A percentile compares a stretch with the other conserved stretches of the same genome.
Evolutionary conservation across 2,113 vertebrate species (phyloP).

Genomic region (Argyrosomus japonicus): DNA sequence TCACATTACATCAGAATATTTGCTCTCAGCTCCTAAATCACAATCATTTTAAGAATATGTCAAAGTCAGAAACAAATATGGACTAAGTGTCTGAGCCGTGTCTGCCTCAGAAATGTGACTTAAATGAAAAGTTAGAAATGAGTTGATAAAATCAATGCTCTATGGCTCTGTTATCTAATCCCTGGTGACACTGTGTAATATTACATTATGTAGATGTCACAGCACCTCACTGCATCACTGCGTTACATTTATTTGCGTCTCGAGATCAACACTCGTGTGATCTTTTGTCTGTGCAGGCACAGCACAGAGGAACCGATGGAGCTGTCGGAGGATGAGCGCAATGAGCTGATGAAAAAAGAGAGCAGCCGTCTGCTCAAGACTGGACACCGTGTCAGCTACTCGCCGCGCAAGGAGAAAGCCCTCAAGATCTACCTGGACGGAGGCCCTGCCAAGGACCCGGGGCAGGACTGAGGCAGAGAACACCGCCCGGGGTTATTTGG

Average conservation of each 20-base stretch:
- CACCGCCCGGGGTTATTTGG: conserved; percentile 65
- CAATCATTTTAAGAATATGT: too few species aligned
- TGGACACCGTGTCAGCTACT: conserved; percentile 97
- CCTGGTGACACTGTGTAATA: too few species aligned
- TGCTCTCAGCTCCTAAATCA: too few species aligned
- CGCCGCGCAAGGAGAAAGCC: conserved; percentile 98
- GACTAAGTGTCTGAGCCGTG: too few species aligned
- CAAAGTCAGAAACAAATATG: too few species aligned
- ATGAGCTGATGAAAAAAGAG: conserved; percentile 98
- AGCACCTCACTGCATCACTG: background rate
- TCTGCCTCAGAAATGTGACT: too few species aligned
- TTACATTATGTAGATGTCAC: background rate
- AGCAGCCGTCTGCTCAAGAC: conserved; percentile 98
- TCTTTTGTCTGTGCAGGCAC: conserved; percentile 82
- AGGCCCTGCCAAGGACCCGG: conserved; percentile 93
- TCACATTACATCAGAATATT: too few species aligned
- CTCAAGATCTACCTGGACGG: conserved; percentile 99
- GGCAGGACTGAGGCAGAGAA: conserved; percentile 89
- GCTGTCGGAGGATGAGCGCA: conserved; percentile 95
- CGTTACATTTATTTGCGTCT: background rate
- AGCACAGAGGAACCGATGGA: conserved; percentile 94
- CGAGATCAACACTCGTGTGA: background rate
- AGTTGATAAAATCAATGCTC: too few species aligned
- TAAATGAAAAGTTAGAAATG: too few species aligned
- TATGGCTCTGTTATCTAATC: too few species aligned